phyloP scores from a whole-genome alignment of 2,113 vertebrate genomes.

The Lethenteron reissneri region DNA sequence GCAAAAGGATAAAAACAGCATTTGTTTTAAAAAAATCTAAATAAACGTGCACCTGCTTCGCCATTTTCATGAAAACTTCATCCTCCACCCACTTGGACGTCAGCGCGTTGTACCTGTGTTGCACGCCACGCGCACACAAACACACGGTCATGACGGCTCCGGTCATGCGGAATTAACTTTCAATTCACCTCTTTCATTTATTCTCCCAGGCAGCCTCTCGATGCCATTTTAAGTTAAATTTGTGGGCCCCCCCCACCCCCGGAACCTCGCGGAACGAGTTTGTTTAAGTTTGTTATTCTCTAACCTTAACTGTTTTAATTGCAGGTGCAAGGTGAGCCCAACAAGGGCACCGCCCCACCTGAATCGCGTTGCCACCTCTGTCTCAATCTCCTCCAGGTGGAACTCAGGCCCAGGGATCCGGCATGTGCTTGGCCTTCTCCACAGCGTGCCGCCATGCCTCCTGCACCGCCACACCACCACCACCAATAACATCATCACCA shows the following conservation, averaged over 20 bases:
- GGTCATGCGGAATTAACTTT: too few species aligned
- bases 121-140: not conserved
- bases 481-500: not conserved
- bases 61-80: constrained; percentile 76
- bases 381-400: constrained; percentile 61
- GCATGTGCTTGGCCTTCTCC: constrained; percentile 73
- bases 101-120: constrained; percentile 62
- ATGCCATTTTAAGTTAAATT: too few species aligned
- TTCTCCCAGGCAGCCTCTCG: too few species aligned
- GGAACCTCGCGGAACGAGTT: too few species aligned
- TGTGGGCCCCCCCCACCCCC: too few species aligned
- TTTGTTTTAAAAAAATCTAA: too few species aligned
- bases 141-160: not conserved
- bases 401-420: constrained; percentile 94
- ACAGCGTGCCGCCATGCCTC: constrained; percentile 72
- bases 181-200: too few species aligned
- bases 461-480: constrained; percentile 20
- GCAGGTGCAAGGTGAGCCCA: too few species aligned
- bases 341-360: constrained; percentile 29
- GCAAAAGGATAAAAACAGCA: too few species aligned
- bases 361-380: constrained; percentile 51
- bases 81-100: constrained; percentile 64
- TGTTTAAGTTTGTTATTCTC: too few species aligned
- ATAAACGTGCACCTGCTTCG: constrained; percentile 37
- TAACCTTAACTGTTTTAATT: too few species aligned